These are phyloP conservation scores for Apistogramma diplotaenia DNA, from an alignment of 2,113 vertebrate species.

Conservation along the genomic window DNA sequence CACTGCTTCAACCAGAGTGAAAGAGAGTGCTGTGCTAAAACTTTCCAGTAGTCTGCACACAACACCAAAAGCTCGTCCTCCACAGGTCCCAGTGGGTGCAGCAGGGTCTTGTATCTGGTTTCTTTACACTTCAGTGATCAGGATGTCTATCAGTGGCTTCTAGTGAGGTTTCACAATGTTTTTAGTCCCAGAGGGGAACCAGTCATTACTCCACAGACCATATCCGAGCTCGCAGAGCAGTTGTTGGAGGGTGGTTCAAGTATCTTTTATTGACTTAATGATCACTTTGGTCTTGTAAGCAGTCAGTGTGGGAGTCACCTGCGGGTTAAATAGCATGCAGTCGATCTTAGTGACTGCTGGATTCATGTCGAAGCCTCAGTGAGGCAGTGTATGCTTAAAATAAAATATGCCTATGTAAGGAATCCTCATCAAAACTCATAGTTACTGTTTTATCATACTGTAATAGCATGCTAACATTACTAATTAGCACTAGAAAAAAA, in stretches of 20 bases:
- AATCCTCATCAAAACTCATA: not conserved
- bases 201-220: conserved; percentile 53
- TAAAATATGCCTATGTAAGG: not conserved
- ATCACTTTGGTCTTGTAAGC: conserved; percentile 39
- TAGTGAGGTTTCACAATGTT: conserved; percentile 42
- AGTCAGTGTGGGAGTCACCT: not conserved
- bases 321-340: conserved; percentile 21
- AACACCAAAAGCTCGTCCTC: conserved; percentile 32
- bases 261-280: conserved; percentile 54
- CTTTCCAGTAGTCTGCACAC: not conserved
- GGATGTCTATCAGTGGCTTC: conserved; percentile 50
- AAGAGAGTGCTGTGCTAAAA: conserved; percentile 15
- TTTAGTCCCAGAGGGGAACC: conserved; percentile 44
- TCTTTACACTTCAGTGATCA: conserved; percentile 44
- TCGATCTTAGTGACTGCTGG: not conserved
- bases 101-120: conserved; percentile 45
- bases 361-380: not conserved
- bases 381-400: not conserved
- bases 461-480: not conserved
- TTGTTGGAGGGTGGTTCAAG: conserved; percentile 18
- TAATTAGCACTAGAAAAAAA: not conserved
- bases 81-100: conserved; percentile 21
- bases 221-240: conserved; percentile 28
- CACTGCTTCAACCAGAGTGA: not conserved
- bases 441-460: not conserved